Evolutionary conservation across 2,113 vertebrate species (phyloP), one percentile per base, ranked within the genome.

Genomic region (Sceloporus tristichus): DNA sequence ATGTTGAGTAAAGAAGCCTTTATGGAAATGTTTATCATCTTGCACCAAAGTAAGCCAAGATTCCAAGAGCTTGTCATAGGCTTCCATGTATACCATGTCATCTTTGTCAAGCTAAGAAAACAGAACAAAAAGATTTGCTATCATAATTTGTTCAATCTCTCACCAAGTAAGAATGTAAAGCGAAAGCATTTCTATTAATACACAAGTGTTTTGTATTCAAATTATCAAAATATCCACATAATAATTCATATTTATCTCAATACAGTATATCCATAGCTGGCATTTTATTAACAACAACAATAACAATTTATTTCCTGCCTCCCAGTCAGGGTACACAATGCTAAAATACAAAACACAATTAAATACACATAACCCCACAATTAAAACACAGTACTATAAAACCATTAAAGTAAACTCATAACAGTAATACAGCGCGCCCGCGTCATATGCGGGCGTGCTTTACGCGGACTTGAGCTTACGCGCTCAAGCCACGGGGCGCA

Each of bases 71-170:
- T 98, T 98, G 94, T 99, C 99, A 82, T 99, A 99, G 0, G 99
- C 99, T 95, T 99, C 98, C 99, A 99, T 99, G 94, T 99, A 99
- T 9, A 99, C 98, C 98, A 99, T 99, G 95, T 99, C 99, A 90
- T 99, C 99, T 91, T 99, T 99, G 92, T 99, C 98, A 96, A 99
- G 96, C 99, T 99, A 93, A 19, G 88, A 88, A 62, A 84, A 76
- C 86, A 91, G 2, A 85, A 90, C 70, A 87, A 85, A 87, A 88
- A 2, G 79, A 66, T 5, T 70, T 90, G 90, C n/a, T 89, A 53
- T 54, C 88, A 85, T 92, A 75, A 42, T 23, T 27, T 66, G 40
- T 9, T 54, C n/a, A 19, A 65, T 10, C 11, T 54, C 65, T 75
- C 56, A 76, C 13, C 53, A 48, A 34, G n/a, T 75, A 16, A 21